Evolutionary conservation across 2,888 invertebrate species (phyloP).

Genomic region (Agonopterix heracliana): DNA sequence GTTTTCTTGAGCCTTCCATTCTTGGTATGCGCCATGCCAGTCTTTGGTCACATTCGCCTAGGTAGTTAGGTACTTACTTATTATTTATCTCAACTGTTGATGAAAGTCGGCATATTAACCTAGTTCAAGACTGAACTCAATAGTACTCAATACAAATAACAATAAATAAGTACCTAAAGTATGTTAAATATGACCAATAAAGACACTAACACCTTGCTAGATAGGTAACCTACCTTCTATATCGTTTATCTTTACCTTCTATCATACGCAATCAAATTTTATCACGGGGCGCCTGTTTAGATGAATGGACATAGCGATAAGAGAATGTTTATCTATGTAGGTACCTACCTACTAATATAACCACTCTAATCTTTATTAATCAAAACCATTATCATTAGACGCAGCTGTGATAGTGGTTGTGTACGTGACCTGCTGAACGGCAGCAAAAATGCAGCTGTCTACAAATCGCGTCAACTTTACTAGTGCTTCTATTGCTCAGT

Average conservation of each 20-base stretch:
- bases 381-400: slow-evolving; percentile 38
- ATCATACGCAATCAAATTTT: slow-evolving; percentile 34
- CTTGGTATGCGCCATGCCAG: no score
- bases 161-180: no score
- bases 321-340: slow-evolving; percentile 36
- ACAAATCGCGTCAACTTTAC: slow-evolving; percentile 60
- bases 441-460: slow-evolving; percentile 51
- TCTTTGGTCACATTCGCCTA: no score
- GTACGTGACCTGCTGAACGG: slow-evolving; percentile 34
- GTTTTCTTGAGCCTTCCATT: no score
- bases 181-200: no score
- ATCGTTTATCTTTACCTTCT: no score
- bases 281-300: slow-evolving; percentile 14
- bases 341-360: slow-evolving; percentile 42
- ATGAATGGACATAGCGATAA: slow-evolving; percentile 45
- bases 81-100: no score
- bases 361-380: slow-evolving; percentile 40
- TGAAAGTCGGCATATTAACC: no score
- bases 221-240: no score
- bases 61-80: neutral
- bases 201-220: no score
- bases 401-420: slow-evolving; percentile 29
- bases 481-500: slow-evolving; percentile 51
- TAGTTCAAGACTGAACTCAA: no score
- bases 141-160: no score